These are phyloP conservation scores for Scylla paramamosain DNA, from an alignment of 1,140 invertebrate species.

Conservation along the genomic window DNA sequence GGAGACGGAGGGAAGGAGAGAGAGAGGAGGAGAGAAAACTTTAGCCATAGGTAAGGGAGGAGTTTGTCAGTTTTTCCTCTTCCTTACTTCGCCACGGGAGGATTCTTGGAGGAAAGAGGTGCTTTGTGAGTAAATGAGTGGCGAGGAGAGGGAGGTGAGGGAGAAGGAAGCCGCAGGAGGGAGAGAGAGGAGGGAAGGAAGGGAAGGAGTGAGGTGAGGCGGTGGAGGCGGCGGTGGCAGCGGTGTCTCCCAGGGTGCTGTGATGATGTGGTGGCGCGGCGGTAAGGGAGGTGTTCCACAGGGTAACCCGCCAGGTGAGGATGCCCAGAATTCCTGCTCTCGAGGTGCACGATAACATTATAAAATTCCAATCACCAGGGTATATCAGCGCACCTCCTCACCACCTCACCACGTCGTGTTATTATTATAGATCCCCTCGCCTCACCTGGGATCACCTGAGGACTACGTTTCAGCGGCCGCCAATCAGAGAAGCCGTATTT, in stretches of 20 bases:
- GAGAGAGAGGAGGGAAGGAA: background rate
- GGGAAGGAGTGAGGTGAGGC: background rate
- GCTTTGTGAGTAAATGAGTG: background rate
- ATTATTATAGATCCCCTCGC: background rate
- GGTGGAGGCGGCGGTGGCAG: background rate
- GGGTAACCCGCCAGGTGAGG: background rate
- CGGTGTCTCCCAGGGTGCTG: background rate
- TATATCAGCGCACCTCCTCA: background rate
- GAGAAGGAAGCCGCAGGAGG: no score
- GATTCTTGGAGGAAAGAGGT: background rate
- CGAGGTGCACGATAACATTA: background rate
- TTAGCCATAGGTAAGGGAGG: background rate
- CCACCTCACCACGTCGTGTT: background rate
- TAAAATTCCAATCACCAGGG: background rate
- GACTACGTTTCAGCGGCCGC: background rate
- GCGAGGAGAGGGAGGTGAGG: background rate
- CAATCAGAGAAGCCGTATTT: background rate
- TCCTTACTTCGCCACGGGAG: background rate
- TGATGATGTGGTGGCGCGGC: background rate
- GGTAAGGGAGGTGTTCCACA: background rate
- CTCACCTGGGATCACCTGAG: background rate
- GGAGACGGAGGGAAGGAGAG: slow-evolving; percentile 27
- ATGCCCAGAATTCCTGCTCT: background rate
- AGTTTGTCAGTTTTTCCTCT: background rate
- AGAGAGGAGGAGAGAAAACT: background rate